phyloP scores from a whole-genome alignment of 2,888 invertebrate species.

The Phortica magna region DNA sequence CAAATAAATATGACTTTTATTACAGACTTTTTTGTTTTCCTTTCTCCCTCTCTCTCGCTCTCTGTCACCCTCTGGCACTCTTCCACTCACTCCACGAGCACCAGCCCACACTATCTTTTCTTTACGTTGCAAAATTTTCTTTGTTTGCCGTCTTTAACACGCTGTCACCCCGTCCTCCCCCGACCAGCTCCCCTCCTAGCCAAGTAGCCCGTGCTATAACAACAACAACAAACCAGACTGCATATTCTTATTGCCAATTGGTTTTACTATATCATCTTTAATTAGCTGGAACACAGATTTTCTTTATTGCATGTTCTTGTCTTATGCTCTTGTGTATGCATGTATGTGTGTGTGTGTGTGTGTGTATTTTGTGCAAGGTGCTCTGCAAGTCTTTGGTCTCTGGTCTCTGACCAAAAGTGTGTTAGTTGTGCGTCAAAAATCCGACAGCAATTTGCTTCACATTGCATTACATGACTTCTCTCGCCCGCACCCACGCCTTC shows the following conservation, averaged over 20 bases:
- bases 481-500: no score
- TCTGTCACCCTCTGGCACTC: background rate
- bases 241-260: constrained; percentile 2
- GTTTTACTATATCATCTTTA: background rate
- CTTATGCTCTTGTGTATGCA: background rate
- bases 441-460: background rate
- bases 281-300: constrained; percentile 1
- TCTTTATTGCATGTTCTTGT: background rate
- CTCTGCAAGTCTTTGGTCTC: no score
- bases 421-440: background rate
- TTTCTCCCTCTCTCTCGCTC: constrained; percentile 2
- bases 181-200: no score
- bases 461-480: background rate
- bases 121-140: background rate
- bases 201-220: background rate
- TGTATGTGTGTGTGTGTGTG: no score
- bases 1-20: constrained; percentile 10
- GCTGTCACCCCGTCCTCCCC: no score
- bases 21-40: background rate
- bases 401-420: background rate
- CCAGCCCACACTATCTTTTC: background rate
- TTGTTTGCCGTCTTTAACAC: background rate
- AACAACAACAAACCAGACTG: background rate
- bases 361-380: no score
- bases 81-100: background rate